Conservation (phyloP, 2,888 invertebrate genomes). For the Therioaphis trifolii region DNA sequence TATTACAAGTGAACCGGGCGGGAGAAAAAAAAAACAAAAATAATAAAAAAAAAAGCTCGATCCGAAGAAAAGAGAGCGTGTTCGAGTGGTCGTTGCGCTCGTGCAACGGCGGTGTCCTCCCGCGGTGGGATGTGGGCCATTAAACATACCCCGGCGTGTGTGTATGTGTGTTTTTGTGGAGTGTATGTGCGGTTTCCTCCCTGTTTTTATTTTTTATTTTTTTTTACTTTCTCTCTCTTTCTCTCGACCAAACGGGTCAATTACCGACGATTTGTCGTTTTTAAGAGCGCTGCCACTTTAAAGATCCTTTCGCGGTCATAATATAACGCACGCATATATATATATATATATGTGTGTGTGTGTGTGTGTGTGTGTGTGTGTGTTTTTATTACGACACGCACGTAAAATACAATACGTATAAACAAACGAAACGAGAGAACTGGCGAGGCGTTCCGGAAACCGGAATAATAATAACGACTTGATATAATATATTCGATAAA, state of each 20-base stretch:
- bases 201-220: not conserved
- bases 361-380: too few relatives aligned
- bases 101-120: constrained; percentile 36
- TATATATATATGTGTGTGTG: too few relatives aligned
- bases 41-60: constrained; percentile 37
- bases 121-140: constrained; percentile 60
- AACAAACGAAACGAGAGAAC: too few relatives aligned
- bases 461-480: too few relatives aligned
- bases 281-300: constrained; percentile 18
- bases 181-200: constrained; percentile 46
- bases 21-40: not conserved
- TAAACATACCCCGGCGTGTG: constrained; percentile 35
- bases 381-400: too few relatives aligned
- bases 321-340: not conserved
- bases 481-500: too few relatives aligned
- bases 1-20: constrained; percentile 32
- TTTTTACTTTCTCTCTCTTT: not conserved
- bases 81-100: constrained; percentile 52
- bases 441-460: too few relatives aligned
- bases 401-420: too few relatives aligned
- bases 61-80: constrained; percentile 39
- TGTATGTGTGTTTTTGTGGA: constrained; percentile 31
- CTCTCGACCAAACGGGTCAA: constrained; percentile 48
- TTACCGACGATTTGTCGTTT: constrained; percentile 59
- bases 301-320: not conserved